Evolutionary conservation across 1,140 invertebrate genomes (phyloP).

Genomic region (Brachionus sp.): DNA sequence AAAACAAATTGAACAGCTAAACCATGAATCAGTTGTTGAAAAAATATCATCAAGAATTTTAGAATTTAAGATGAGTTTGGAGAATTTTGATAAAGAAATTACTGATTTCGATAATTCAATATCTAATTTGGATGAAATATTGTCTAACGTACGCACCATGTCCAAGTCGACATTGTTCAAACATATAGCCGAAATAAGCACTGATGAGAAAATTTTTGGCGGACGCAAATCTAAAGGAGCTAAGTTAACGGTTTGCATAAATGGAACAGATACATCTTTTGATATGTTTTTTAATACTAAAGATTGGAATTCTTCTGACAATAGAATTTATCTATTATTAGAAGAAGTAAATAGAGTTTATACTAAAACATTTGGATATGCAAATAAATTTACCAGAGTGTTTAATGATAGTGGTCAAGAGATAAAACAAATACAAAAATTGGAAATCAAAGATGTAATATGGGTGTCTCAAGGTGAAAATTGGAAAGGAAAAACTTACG

Average conservation of each 20-base stretch:
- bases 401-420: constrained; percentile 13
- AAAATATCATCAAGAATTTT: background rate
- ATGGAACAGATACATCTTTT: constrained; percentile 20
- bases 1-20: background rate
- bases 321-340: constrained; percentile 12
- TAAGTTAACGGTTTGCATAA: background rate
- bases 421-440: constrained; percentile 33
- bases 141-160: background rate
- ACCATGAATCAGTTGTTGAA: background rate
- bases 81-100: background rate
- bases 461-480: constrained; percentile 44
- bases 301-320: constrained; percentile 24
- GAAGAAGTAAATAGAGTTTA: constrained; percentile 31
- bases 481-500: background rate
- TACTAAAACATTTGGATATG: background rate
- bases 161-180: background rate
- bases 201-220: constrained; percentile 34
- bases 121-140: background rate
- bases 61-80: constrained; percentile 13
- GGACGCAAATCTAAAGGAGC: background rate
- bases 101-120: background rate
- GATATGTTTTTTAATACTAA: constrained; percentile 38
- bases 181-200: background rate
- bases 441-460: background rate
- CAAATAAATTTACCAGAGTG: constrained; percentile 24